Evolutionary conservation across 2,113 vertebrate genomes (phyloP), one percentile per base, ranked within the genome.

Genomic region (Rutilus rutilus): DNA sequence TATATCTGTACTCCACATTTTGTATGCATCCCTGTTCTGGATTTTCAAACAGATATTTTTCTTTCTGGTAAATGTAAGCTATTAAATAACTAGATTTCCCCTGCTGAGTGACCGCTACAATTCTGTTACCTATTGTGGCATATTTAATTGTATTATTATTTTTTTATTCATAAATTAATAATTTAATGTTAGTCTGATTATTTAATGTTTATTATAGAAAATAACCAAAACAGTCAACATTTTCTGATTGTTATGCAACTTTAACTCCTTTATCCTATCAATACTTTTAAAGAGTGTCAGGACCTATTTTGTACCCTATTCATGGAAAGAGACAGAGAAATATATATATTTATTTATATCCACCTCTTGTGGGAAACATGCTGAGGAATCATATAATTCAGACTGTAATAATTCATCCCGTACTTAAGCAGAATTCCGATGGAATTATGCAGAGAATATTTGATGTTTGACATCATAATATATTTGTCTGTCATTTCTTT

Each of bases 401-500:
- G 11, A 12, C 78, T 59, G 64, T 78, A 84, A 87, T 59, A n/a
- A 82, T 78, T 33, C 76, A 78, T 87, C 82, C 77, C 82, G 71
- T 75, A 71, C 87, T 88, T 91, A 87, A 89, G 80, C 87, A 88
- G 87, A 86, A 86, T 86, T 91, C 86, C 83, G 64, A 27, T 79
- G 82, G 87, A 84, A 91, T 92, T 92, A 91, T 90, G 90, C 89
- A 88, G 30, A 65, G 45, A 42, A n/a, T 88, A 76, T 78, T 79
- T 87, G 84, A 91, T 86, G 84, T 89, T 76, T 88, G 90, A 91
- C 89, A 92, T 69, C 65, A 71, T 91, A 91, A 93, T 92, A 85
- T 91, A 93, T 92, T 91, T 90, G 88, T 91, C 89, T 91, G 88
- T 92, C 92, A 90, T 86, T 89, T 82, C 65, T 85, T 82, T 84